phyloP scores from a whole-genome alignment of 1,140 invertebrate species.

The Drosophila chauvacae region DNA sequence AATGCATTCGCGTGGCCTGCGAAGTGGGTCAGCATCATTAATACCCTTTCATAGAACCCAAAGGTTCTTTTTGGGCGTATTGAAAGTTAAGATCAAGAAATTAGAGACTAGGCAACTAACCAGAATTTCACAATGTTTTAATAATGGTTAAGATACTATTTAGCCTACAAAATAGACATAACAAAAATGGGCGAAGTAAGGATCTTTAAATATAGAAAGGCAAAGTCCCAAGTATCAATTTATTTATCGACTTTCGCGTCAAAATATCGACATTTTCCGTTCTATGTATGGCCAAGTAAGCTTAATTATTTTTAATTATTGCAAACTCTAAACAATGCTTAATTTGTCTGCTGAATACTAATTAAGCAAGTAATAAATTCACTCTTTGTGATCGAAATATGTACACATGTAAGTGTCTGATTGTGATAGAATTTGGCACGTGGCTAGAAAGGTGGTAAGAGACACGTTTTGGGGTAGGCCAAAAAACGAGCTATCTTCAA shows the following conservation, averaged over 20 bases:
- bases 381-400: background rate
- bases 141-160: no score
- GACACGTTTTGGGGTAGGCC: background rate
- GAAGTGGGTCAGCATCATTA: constrained; percentile 25
- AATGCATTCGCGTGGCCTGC: constrained; percentile 26
- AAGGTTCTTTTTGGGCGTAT: background rate
- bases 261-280: background rate
- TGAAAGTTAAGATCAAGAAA: background rate
- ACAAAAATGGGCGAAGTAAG: background rate
- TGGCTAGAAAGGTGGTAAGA: constrained; percentile 6
- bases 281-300: no score
- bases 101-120: no score
- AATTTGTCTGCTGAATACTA: no score
- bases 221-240: no score
- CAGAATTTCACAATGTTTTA: no score
- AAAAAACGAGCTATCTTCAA: background rate
- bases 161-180: background rate
- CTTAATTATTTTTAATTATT: background rate
- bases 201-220: no score
- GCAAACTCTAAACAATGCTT: background rate
- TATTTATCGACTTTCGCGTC: no score
- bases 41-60: background rate
- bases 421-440: constrained; percentile 4
- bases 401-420: background rate
- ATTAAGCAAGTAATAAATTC: no score